Percentiles rank a stretch among this genome's conserved stretches.
These are phyloP conservation scores for Harpalus rubripes DNA, from an alignment of 2,888 invertebrate genomes.

Conservation along the genomic window DNA sequence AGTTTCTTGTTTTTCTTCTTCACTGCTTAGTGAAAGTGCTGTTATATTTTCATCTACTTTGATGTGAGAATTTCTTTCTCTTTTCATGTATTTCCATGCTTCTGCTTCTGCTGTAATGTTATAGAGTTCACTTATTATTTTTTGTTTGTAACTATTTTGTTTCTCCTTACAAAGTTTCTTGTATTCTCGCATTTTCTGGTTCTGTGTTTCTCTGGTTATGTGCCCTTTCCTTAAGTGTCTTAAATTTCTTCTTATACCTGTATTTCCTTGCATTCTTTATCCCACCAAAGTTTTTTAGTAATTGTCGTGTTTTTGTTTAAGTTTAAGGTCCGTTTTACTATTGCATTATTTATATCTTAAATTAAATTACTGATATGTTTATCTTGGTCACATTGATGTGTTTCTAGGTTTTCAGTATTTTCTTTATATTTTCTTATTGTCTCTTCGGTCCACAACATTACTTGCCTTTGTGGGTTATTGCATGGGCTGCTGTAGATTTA, in stretches of 20 bases:
- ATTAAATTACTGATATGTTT: neutral
- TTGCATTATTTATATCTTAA: conserved; percentile 3
- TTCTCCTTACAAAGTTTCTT: conserved; percentile 3
- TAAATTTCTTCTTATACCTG: neutral
- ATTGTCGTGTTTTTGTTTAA: neutral
- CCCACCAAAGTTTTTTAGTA: neutral
- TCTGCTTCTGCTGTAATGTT: neutral
- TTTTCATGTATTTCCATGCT: conserved; percentile 7
- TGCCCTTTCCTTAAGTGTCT: neutral
- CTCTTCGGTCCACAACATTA: conserved; percentile 1
- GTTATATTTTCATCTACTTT: conserved; percentile 6
- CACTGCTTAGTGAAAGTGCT: neutral
- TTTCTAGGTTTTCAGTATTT: neutral
- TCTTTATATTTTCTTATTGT: conserved; percentile 22
- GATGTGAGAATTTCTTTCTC: neutral
- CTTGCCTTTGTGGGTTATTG: neutral
- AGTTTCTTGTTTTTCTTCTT: too few species aligned
- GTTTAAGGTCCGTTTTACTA: neutral
- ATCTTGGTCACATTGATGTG: neutral
- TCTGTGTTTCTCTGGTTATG: neutral
- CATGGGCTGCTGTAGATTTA: neutral
- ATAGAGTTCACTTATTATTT: neutral
- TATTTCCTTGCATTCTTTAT: conserved; percentile 16
- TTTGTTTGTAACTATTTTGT: neutral
- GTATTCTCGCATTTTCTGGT: neutral